A percentile compares a stretch with the other conserved stretches of the same genome.
phyloP scores from a whole-genome alignment of 1,140 invertebrate species.

The Sycobia sp. region DNA sequence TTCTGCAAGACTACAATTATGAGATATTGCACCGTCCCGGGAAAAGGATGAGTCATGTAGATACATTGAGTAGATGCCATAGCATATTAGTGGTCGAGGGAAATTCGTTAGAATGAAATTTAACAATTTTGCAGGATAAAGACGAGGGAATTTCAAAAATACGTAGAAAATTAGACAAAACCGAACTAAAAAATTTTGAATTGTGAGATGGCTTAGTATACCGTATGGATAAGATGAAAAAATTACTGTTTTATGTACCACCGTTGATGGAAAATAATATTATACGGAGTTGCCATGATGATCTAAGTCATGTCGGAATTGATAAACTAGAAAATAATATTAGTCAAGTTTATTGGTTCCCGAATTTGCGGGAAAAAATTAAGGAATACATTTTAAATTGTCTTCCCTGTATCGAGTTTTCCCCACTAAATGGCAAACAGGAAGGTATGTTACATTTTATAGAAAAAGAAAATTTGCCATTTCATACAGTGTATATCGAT shows the following conservation, averaged over 20 bases:
- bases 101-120: not conserved
- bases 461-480: conserved; percentile 1
- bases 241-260: conserved; percentile 16
- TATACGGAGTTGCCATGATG: conserved; percentile 5
- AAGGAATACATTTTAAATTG: conserved; percentile 8
- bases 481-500: conserved; percentile 11
- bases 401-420: conserved; percentile 10
- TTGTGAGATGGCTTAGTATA: conserved; percentile 8
- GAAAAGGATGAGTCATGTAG: conserved; percentile 11
- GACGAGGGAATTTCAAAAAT: not conserved
- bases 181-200: conserved; percentile 8
- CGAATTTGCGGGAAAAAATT: not conserved
- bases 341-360: conserved; percentile 5
- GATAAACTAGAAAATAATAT: conserved; percentile 8
- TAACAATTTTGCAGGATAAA: conserved; percentile 1
- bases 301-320: conserved; percentile 9
- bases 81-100: not conserved
- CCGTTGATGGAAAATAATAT: not conserved
- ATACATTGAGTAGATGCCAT: conserved; percentile 11
- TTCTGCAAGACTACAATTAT: conserved; percentile 20
- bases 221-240: not conserved
- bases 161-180: too few species aligned
- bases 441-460: conserved; percentile 25
- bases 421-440: not conserved
- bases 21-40: conserved; percentile 5